Conservation (phyloP, 2,113 vertebrate species). For the Pavo muticus region DNA sequence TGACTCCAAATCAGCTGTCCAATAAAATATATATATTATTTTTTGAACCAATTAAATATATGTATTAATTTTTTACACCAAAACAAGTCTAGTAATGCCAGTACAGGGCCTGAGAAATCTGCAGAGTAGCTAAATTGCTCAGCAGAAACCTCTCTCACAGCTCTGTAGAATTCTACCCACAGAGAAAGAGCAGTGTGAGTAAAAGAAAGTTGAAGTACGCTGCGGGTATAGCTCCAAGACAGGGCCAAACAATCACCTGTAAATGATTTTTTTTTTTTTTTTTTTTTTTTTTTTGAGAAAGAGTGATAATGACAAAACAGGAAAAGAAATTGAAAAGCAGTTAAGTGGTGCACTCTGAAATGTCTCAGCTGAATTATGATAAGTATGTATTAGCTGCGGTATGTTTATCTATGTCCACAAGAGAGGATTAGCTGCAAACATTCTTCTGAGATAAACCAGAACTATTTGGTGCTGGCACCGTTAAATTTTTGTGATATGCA, state of each 20-base stretch:
- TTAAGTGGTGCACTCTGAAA: constrained; percentile 71
- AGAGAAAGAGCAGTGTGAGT: not conserved
- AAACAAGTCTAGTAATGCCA: not conserved
- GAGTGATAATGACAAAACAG: constrained; percentile 62
- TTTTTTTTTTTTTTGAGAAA: not conserved
- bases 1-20: not conserved
- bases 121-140: constrained; percentile 20
- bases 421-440: constrained; percentile 80
- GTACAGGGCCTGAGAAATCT: constrained; percentile 5
- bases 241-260: constrained; percentile 44
- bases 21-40: constrained; percentile 29
- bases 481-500: constrained; percentile 75
- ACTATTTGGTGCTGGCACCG: constrained; percentile 74
- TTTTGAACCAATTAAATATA: not conserved
- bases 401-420: constrained; percentile 79
- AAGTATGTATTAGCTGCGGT: constrained; percentile 76
- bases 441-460: constrained; percentile 81
- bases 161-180: constrained; percentile 35
- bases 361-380: constrained; percentile 75
- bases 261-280: not conserved
- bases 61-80: constrained; percentile 29
- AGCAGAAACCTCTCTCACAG: not conserved
- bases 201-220: not conserved
- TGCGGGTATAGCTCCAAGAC: constrained; percentile 14
- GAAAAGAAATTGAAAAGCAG: constrained; percentile 71